A percentile compares a stretch with the other conserved stretches of the same genome.
Evolutionary conservation across 2,888 invertebrate genomes (phyloP).

Genomic region (Sinotaia quadrata): DNA sequence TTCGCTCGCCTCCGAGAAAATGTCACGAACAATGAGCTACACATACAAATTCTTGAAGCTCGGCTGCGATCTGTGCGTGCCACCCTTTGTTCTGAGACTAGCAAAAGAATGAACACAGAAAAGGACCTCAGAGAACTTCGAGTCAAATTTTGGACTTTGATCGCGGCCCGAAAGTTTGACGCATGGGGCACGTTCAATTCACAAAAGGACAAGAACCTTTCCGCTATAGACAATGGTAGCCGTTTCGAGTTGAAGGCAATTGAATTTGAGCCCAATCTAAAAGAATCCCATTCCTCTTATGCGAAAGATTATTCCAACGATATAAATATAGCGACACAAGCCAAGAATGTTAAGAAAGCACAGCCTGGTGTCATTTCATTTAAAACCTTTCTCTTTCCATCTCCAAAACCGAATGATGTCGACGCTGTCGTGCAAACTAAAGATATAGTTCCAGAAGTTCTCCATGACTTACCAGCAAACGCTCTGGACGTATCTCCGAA

Average conservation of each 20-base stretch:
- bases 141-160: constrained; percentile 18
- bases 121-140: constrained; percentile 13
- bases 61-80: constrained; percentile 2
- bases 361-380: constrained; percentile 1
- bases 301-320: no score
- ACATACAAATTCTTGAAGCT: not conserved
- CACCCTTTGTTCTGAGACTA: constrained; percentile 2
- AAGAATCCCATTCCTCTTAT: no score
- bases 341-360: constrained; percentile 1
- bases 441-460: no score
- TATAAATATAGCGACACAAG: no score
- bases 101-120: not conserved
- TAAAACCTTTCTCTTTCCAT: constrained; percentile 16
- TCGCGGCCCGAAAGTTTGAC: constrained; percentile 7
- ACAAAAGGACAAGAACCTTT: not conserved
- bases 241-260: no score
- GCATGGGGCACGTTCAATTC: not conserved
- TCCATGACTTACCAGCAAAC: no score
- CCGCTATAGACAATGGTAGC: no score
- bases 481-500: no score
- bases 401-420: no score
- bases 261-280: no score
- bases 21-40: constrained; percentile 5
- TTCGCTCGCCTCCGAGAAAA: constrained; percentile 6
- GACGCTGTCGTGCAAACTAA: no score